Evolutionary conservation across 2,797 vertebrate genomes (phyloP).

Genomic region (Oreonectes daqikongensis): DNA sequence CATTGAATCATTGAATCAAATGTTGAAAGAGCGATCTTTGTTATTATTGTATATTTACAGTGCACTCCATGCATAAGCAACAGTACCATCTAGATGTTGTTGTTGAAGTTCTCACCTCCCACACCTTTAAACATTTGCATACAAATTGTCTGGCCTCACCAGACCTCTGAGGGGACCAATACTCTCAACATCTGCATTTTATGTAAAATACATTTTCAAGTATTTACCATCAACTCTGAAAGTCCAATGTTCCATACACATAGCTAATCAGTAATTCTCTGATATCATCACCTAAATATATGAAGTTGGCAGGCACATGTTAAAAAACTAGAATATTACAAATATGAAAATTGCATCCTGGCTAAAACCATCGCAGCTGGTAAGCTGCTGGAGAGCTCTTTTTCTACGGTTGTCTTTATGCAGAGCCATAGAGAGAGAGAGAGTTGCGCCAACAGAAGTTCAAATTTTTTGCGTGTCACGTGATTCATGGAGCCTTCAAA

Average conservation of each 20-base stretch:
- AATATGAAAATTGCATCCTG: conserved; percentile 35
- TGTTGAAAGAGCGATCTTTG: background rate
- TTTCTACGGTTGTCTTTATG: conserved; percentile 52
- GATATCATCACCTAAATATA: background rate
- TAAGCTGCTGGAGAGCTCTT: conserved; percentile 35
- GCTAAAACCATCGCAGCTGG: conserved; percentile 12
- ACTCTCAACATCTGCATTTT: conserved; percentile 53
- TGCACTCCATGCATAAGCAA: conserved; percentile 45
- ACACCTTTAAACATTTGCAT: conserved; percentile 56
- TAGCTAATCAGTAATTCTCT: conserved; percentile 3
- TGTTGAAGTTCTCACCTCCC: conserved; percentile 45
- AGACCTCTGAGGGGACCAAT: conserved; percentile 50
- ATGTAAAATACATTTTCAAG: conserved; percentile 52
- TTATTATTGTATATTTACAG: conserved; percentile 29
- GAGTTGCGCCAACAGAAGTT: too few species aligned
- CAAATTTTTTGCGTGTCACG: too few species aligned
- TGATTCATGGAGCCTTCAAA: too few species aligned
- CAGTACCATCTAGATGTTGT: conserved; percentile 36
- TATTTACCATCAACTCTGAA: background rate
- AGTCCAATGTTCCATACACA: conserved; percentile 15
- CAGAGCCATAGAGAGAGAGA: conserved; percentile 56
- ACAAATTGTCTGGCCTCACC: conserved; percentile 56
- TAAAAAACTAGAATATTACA: background rate
- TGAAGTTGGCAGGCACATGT: background rate
- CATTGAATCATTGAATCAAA: background rate